A percentile compares a stretch with the other conserved stretches of the same genome.
Evolutionary conservation across 2,113 vertebrate species (phyloP).

Genomic region (Podarcis muralis): DNA sequence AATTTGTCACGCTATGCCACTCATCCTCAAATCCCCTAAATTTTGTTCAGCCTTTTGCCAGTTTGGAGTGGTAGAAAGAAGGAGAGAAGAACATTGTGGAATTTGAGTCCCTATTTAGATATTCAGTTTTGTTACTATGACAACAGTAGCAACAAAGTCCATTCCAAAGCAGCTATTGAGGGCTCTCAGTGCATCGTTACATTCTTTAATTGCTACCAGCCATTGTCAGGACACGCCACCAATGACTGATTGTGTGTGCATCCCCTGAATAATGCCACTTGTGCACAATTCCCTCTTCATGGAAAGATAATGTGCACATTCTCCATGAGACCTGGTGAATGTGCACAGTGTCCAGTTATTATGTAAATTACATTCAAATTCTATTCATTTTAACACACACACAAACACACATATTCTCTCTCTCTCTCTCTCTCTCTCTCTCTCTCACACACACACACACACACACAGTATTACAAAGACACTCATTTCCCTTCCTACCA

Average conservation of each 20-base stretch:
- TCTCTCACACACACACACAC: slow-evolving; percentile 4
- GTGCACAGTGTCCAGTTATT: no score
- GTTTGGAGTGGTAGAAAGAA: slow-evolving; percentile 1
- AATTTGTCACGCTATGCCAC: background rate
- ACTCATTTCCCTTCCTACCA: slow-evolving; percentile 1
- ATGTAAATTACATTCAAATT: no score
- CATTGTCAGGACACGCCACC: background rate
- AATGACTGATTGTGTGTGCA: slow-evolving; percentile 2
- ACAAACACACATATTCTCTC: no score
- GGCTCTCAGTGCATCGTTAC: background rate
- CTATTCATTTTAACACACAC: no score
- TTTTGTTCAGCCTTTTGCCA: background rate
- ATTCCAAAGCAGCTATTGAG: slow-evolving; percentile 8
- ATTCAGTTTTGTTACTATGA: slow-evolving; percentile 55
- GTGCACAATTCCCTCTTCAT: no score
- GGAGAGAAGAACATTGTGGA: slow-evolving; percentile 24
- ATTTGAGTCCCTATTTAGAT: slow-evolving; percentile 29
- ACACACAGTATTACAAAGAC: slow-evolving; percentile 20
- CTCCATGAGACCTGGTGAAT: background rate
- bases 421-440: no score
- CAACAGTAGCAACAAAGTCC: slow-evolving; percentile 23
- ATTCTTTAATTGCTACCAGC: slow-evolving; percentile 5
- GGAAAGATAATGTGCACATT: background rate
- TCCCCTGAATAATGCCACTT: background rate
- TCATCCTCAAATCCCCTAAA: background rate